Evolutionary conservation across 2,113 vertebrate genomes (phyloP).

Genomic region (Casuarius casuarius): DNA sequence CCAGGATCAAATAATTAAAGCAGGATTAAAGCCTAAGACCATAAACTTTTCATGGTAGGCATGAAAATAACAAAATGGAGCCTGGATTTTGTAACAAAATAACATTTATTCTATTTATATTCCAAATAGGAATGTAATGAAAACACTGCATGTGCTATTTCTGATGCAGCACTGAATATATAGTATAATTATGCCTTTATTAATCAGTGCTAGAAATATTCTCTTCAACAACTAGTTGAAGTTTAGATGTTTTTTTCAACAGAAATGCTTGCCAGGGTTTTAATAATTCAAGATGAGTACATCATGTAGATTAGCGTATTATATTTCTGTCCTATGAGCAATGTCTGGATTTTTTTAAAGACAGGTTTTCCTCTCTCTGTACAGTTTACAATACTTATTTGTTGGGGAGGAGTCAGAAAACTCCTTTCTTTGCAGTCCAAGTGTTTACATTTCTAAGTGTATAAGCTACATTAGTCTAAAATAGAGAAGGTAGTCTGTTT

Average conservation of each 20-base stretch:
- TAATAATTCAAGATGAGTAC: background rate
- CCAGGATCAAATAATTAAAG: background rate
- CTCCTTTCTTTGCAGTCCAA: background rate
- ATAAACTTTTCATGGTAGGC: background rate
- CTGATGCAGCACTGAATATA: slow-evolving; percentile 38
- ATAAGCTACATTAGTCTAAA: background rate
- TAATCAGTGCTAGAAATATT: slow-evolving; percentile 53
- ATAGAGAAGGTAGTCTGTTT: background rate
- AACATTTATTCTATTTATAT: slow-evolving; percentile 35
- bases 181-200: slow-evolving; percentile 61
- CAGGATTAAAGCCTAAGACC: background rate
- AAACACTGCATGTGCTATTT: slow-evolving; percentile 26
- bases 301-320: background rate
- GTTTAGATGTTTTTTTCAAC: background rate
- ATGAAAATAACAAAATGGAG: background rate
- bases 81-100: slow-evolving; percentile 30
- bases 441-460: background rate
- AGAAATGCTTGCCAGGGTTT: slow-evolving; percentile 22
- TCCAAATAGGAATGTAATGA: background rate
- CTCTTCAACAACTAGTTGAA: slow-evolving; percentile 39
- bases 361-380: background rate
- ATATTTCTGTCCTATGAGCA: background rate
- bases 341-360: background rate
- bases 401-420: background rate
- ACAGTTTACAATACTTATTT: background rate